phyloP scores from a whole-genome alignment of 2,888 invertebrate genomes.

The Bombyx huttoni region DNA sequence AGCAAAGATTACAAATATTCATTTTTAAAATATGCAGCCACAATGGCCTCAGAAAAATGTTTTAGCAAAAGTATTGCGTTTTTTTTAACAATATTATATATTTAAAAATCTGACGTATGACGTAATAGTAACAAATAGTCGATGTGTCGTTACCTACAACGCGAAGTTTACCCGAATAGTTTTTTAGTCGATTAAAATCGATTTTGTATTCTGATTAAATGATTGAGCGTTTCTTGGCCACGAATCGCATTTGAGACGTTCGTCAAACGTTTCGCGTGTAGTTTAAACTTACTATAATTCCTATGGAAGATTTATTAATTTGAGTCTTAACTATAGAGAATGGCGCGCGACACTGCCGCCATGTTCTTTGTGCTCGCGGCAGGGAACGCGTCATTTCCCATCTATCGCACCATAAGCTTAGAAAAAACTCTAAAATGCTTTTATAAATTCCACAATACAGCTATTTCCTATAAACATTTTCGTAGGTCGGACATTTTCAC shows the following conservation, averaged over 20 bases:
- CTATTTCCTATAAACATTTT: constrained; percentile 29
- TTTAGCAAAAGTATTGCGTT: constrained; percentile 26
- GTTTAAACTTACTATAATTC: constrained; percentile 17
- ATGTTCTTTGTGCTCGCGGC: constrained; percentile 52
- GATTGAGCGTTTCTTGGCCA: constrained; percentile 51
- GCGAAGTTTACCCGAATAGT: constrained; percentile 10
- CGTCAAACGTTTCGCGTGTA: neutral
- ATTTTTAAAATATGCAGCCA: constrained; percentile 42
- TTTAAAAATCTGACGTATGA: constrained; percentile 43
- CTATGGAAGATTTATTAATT: constrained; percentile 68
- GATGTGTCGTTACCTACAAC: constrained; percentile 45
- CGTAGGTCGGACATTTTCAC: neutral
- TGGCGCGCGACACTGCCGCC: constrained; percentile 43
- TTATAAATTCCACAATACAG: neutral
- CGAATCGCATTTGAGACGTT: constrained; percentile 4
- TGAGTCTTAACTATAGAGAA: constrained; percentile 58
- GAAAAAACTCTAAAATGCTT: constrained; percentile 4
- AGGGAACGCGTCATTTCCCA: constrained; percentile 22
- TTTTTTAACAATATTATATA: constrained; percentile 10
- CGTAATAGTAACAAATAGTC: constrained; percentile 66
- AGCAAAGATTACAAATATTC: constrained; percentile 49
- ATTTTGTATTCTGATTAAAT: constrained; percentile 13
- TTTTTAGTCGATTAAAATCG: constrained; percentile 5
- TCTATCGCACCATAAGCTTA: constrained; percentile 1
- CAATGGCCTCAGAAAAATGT: neutral